Evolutionary conservation across 1,140 invertebrate species (phyloP), one percentile per base, ranked within the genome.

Genomic region (Drosophila funebris): DNA sequence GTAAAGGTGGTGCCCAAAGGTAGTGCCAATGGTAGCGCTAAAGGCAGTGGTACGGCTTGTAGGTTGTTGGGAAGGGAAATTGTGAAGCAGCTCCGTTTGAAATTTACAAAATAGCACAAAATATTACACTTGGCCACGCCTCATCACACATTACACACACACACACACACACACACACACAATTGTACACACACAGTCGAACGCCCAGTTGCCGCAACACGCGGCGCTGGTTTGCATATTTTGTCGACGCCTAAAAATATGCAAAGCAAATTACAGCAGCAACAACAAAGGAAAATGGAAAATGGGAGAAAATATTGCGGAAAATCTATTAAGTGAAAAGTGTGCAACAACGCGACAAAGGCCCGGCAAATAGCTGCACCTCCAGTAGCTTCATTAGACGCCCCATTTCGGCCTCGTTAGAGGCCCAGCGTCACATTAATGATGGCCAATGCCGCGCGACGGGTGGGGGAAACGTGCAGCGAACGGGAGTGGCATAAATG

Each of bases 181-280:
- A 8, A n/a, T n/a, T n/a, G n/a, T n/a, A 22, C 6, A 16, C 13
- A 36, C 56, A 31, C 18, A 50, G 5, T 3, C 4, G 0, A 27
- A 4, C 3, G 33, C 33, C 11, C 33, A 33, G n/a, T 14, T 4
- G 13, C 4, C 50, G 3, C 22, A 44, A 27, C 60, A 31, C 50
- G 41, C 60, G 13, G 20, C 14, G 22, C 67, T 64, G 52, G 61
- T 75, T 75, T 75, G 73, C 73, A 76, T 73, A 76, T 72, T 76
- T 73, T 72, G 73, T 60, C 56, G 68, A 72, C 73, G 73, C 73
- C 73, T 76, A 61, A 76, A 76, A 76, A 72, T 76, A 76, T 76
- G 73, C 73, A 72, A 73, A 54, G 54, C 39, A 66, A 72, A 75
- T 64, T 62, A 41, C 37, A 31, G 36, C 66, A 69, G 9, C 4